Evolutionary conservation across 2,797 vertebrate genomes (phyloP), one percentile per base, ranked within the genome.

Genomic region (Chromis chromis): DNA sequence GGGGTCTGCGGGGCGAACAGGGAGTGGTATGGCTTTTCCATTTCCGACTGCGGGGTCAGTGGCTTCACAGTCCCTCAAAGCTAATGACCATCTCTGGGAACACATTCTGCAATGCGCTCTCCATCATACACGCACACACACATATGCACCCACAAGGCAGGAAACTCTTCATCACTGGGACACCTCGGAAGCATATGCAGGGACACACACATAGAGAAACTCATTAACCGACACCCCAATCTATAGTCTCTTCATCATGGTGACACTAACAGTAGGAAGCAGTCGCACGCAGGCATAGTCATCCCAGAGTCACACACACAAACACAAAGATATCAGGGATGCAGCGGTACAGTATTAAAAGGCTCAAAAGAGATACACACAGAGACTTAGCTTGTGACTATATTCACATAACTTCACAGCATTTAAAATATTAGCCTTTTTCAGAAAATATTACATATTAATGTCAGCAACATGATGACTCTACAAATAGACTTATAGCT

Each of bases 71-170:
- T 88, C 74, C 57, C 78, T 84, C 76, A 83, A 65, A 86, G 80
- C 70, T 92, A 91, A 92, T 90, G 90, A 88, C 84, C 78, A 76
- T 85, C 85, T 82, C 83, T 73, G 72, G 80, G 61, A 87, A 64
- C 65, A 74, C 70, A 74, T 56, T 24, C 33, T 49, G 24, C 46
- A 81, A 79, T 74, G 44, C 44, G 61, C 69, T 28, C 60, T 25
- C 22, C 44, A 27, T 33, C 53, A 57, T 28, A 48, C 60, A 54
- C 14, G 44, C 71, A 70, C 53, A 48, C 61, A 58, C 73, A 70
- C 53, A 74, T 48, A 49, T 64, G 59, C 62, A 54, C 57, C 60
- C 58, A 42, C 50, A 50, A 17, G 12, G 39, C 44, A 65, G 72
- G 67, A 71, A 65, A 76, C 70, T 60, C 76, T 88, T 88, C 61